Base-by-base conservation (phyloP, 1,140 invertebrate species). In the Gerris buenoi region DNA sequence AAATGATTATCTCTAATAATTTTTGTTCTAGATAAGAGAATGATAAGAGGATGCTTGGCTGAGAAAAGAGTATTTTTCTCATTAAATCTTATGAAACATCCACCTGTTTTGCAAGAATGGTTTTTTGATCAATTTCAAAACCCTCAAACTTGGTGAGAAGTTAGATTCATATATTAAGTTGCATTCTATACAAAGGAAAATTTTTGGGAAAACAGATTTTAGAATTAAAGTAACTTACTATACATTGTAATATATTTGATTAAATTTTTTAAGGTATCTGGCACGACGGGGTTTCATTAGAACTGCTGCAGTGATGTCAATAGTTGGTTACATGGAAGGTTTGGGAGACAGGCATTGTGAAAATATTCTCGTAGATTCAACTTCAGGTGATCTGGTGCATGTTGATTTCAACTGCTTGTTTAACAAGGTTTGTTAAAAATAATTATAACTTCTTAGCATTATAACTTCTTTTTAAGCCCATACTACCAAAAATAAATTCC, bases 351-450 rank as follows among this genome's bases (percentile, higher is more conserved):
- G 97, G 25, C 97, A 99, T 77, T 91, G 93, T 1, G 97, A 99
- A 81, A 99, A 99, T 77, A 95, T 99, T 71, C 80, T 97, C 1
- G 83, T 98, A 70, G 95, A 98, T 79, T 87, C 89, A 0, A 89
- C 84, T 22, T 90, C 84, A 72, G 97, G 96, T 0, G 93, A 98
- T 74, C 86, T 88, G 2, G 88, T 99, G 1, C 97, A 99, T 77
- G 96, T 99, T 0, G 97, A 99, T 78, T 98, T 98, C 74, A 98
- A 97, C 77, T 96, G 95, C 75, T 78, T 99, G 14, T 99, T 99
- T 76, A 98, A 99, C 77, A 89, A 88, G 79, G 88, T 82, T 10
- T n/a, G n/a, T n/a, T n/a, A n/a, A n/a, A n/a, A n/a, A n/a, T n/a
- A n/a, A n/a, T n/a, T n/a, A n/a, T n/a, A n/a, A n/a, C n/a, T n/a